phyloP scores from a whole-genome alignment of 1,140 invertebrate species.

The Zophobas atratus region DNA sequence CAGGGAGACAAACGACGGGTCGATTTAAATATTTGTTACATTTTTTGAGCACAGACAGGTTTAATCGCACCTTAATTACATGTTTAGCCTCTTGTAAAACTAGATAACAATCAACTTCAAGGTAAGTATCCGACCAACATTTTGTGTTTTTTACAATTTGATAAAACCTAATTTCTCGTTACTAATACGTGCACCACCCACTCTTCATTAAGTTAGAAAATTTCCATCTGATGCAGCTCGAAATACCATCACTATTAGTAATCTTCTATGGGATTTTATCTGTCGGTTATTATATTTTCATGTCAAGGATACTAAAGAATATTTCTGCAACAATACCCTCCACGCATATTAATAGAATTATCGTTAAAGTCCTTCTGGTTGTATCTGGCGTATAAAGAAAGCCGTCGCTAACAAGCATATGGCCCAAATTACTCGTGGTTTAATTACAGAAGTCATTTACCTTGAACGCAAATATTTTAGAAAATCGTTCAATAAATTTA shows the following conservation, averaged over 20 bases:
- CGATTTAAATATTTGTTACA: constrained; percentile 29
- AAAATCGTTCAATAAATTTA: constrained; percentile 25
- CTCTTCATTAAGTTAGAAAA: constrained; percentile 13
- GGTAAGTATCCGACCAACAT: constrained; percentile 20
- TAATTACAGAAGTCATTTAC: constrained; percentile 22
- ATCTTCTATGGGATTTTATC: constrained; percentile 31
- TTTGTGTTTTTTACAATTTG: constrained; percentile 31
- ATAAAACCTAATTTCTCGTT: neutral
- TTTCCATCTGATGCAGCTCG: constrained; percentile 23
- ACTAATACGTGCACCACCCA: neutral
- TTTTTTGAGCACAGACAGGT: constrained; percentile 34
- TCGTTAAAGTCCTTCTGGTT: constrained; percentile 6
- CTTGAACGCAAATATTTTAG: constrained; percentile 22
- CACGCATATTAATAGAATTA: constrained; percentile 29
- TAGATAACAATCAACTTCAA: constrained; percentile 40
- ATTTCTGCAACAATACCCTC: constrained; percentile 35
- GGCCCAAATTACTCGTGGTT: constrained; percentile 21
- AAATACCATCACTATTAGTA: constrained; percentile 33
- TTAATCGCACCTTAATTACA: constrained; percentile 41
- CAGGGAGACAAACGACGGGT: neutral
- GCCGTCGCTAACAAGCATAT: neutral
- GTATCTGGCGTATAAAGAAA: neutral
- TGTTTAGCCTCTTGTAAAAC: constrained; percentile 35
- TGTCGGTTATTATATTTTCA: constrained; percentile 9
- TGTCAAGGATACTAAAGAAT: constrained; percentile 29